Base-by-base conservation (phyloP, 1,140 invertebrate species). In the Diorhabda elongata region DNA sequence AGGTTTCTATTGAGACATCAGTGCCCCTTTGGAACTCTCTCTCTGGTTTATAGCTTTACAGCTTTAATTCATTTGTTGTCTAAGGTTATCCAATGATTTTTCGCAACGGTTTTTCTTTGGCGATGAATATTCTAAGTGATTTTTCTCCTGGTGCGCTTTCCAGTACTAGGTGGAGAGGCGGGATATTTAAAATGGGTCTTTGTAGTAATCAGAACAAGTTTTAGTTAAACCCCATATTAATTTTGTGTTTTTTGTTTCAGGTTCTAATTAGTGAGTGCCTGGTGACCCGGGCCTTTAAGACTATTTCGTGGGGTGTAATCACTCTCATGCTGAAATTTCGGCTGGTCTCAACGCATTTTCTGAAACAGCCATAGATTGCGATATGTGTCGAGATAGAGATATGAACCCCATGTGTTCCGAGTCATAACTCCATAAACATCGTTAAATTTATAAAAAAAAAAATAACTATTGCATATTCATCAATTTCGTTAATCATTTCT, bases 331-430 rank as follows among this genome's bases (percentile, higher is more conserved):
- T 93, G 87, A 92, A 90, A 84, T 90, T 92, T 88, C 89, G 91
- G 84, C 86, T 92, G 79, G 91, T 93, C 69, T 92, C 91, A 79
- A 93, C 91, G 81, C 91, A 93, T 81, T 93, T 92, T 81, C 83
- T 93, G 82, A 93, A 93, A 84, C 91, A 93, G 83, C 91, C 91
- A 87, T 92, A 92, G 88, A 84, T 75, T 73, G 64, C 82, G 83
- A 79, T 81, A 90, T 91, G 90, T 91, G 88, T 85, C 87, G 88
- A 75, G 89, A 90, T 85, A 84, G 89, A 83, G 89, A 91, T 87
- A 90, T 90, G 89, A 85, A 88, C 81, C 85, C 85, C 78, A 83
- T 82, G 78, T 80, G 74, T 66, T 71, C 69, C 44, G 64, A 64
- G 70, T 74, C 69, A 64, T 66, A 64, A 45, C 9, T 62, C 61